Base-by-base conservation (phyloP, 2,888 invertebrate species). In the Cheilosia pagana region DNA sequence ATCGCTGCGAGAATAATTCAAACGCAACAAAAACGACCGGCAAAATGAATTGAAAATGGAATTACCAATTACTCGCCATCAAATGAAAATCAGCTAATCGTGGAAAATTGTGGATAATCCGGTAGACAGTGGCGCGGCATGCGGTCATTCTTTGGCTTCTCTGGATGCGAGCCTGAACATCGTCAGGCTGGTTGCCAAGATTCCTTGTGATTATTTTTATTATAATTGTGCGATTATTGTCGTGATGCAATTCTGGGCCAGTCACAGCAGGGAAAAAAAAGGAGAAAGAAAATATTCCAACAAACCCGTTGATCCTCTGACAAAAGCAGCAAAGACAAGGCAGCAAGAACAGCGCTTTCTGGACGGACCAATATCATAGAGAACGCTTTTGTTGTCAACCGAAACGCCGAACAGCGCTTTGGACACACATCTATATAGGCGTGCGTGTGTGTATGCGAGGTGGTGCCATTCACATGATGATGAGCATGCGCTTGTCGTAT, bases 51-150 rank as follows among this genome's bases (percentile, higher is more conserved):
- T 75, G 83, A 62, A 81, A 86, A 81, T 81, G 81, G 81, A 81
- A 89, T 89, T 88, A 87, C 88, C 90, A 90, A 90, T 90, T 90
- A 90, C 90, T 89, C 90, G 90, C 87, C 88, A 88, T 88, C 87
- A 88, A 89, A 89, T 88, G 87, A 88, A 88, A 88, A 88, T 87
- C 86, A 86, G 72, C 82, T 86, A 87, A 87, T 87, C 87, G 87
- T 87, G 87, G 76, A 86, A 79, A 87, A 86, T 87, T 81, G 82
- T 79, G 50, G 76, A 77, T 81, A 70, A 78, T 67, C 75, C 81
- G 77, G 43, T 68, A 62, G 48, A 48, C 76, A 39, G 59, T 52
- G 50, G 62, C 70, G 50, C 50, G 59, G 39, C 31, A 35, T 35
- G 3, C 55, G 39, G 63, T 68, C 59, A 68, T 67, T 77, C 76